Percentiles rank a stretch among this genome's conserved stretches.
Evolutionary conservation across 2,113 vertebrate genomes (phyloP).

Genomic region (Sisor rabdophorus): DNA sequence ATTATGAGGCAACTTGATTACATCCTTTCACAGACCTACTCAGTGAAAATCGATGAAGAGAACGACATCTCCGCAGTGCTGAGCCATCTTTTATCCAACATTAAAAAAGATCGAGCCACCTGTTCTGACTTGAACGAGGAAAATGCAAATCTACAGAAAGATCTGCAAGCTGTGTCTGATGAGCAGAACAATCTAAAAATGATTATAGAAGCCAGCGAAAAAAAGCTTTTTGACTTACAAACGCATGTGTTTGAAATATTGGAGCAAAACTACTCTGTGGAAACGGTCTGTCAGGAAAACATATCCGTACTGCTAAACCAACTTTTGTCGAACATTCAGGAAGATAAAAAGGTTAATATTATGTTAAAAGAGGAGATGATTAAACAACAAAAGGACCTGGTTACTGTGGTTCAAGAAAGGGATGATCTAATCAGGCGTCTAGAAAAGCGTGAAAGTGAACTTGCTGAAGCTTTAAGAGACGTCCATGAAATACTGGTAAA

Average conservation of each 20-base stretch:
- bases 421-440: slow-evolving; percentile 57
- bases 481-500: slow-evolving; percentile 59
- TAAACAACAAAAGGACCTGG: slow-evolving; percentile 64
- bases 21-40: not conserved
- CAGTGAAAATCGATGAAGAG: not conserved
- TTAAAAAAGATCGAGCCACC: not conserved
- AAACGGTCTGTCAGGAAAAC: slow-evolving; percentile 51
- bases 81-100: not conserved
- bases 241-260: slow-evolving; percentile 61
- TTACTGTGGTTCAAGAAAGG: slow-evolving; percentile 57
- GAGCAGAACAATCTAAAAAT: slow-evolving; percentile 62
- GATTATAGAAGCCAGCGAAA: slow-evolving; percentile 60
- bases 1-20: not conserved
- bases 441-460: slow-evolving; percentile 59
- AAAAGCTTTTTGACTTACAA: slow-evolving; percentile 55
- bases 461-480: slow-evolving; percentile 57
- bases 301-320: slow-evolving; percentile 57
- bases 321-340: slow-evolving; percentile 60
- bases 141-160: slow-evolving; percentile 63
- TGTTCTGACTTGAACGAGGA: slow-evolving; percentile 15
- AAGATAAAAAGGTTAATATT: slow-evolving; percentile 54
- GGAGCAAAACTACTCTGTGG: slow-evolving; percentile 48
- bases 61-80: slow-evolving; percentile 1
- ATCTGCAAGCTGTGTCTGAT: slow-evolving; percentile 54
- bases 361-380: slow-evolving; percentile 47